Evolutionary conservation across 2,888 invertebrate species (phyloP), one percentile per base, ranked within the genome.

Genomic region (Galeopsomyia nigrocyanea): DNA sequence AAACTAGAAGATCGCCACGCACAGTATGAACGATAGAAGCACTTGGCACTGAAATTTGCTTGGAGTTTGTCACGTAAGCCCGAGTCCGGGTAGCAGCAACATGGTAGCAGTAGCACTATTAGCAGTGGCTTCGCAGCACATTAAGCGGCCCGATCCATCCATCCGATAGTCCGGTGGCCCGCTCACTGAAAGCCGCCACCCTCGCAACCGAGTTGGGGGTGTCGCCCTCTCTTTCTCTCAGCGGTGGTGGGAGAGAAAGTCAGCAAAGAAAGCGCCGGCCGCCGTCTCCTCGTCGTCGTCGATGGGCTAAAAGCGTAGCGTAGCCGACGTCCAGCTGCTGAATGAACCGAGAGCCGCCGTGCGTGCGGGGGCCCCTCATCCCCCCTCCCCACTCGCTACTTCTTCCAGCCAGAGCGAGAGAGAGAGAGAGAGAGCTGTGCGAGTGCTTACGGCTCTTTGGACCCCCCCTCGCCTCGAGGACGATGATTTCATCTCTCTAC

Each of bases 291-390:
- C 26, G 3, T 26, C 39, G 39, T 13, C 39, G 39, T 39, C 39
- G 39, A 39, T 39, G 39, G 39, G 39, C 39, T 10, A 39, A 39
- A 39, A 39, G 39, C 39, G 39, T 39, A 39, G 39, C 39, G 39
- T 39, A 39, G 39, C 39, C 39, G 39, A 39, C 39, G 39, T 39
- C 39, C 39, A 39, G 39, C 39, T 39, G 39, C 39, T 39, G 39
- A 39, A 39, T 39, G 39, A 39, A 39, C 39, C 39, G 13, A 39
- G 53, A 19, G 53, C 17, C 17, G 53, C 39, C 79, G 81, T 82
- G 82, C 82, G 80, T 80, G 78, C 79, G 79, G 80, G 78, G 78
- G 79, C 74, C 75, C 71, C 68, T 58, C 73, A 73, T 77, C 77
- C 76, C 76, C 76, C 76, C 79, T 67, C 57, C 58, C 71, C 74